Evolutionary conservation across 2,113 vertebrate species (phyloP).

Genomic region (Colinus virginianus): DNA sequence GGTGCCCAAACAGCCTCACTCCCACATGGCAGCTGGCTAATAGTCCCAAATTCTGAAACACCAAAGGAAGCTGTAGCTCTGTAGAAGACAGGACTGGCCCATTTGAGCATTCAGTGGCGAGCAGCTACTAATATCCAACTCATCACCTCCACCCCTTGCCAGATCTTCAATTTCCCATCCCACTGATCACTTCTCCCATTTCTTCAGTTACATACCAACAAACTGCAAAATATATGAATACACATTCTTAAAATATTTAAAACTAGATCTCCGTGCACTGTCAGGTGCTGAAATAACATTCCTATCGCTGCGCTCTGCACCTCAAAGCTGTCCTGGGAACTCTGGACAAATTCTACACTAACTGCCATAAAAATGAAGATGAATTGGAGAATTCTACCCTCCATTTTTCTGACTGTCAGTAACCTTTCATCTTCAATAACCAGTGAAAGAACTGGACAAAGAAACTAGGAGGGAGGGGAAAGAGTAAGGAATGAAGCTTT

Average conservation of each 20-base stretch:
- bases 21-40: not conserved
- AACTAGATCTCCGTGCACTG: not conserved
- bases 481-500: not conserved
- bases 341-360: conserved; percentile 2
- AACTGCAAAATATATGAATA: not conserved
- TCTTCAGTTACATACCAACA: not conserved
- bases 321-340: not conserved
- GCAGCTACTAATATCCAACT: not conserved
- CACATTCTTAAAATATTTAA: not conserved
- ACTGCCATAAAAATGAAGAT: conserved; percentile 28
- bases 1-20: not conserved
- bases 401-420: conserved; percentile 6
- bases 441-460: not conserved
- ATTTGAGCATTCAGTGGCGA: not conserved
- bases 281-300: not conserved
- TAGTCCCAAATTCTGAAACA: not conserved
- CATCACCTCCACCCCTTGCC: not conserved
- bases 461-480: not conserved
- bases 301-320: not conserved
- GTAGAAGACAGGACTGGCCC: not conserved
- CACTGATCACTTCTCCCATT: not conserved
- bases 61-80: not conserved
- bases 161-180: not conserved
- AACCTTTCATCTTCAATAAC: conserved; percentile 36
- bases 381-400: conserved; percentile 18